phyloP scores from a whole-genome alignment of 2,888 invertebrate genomes.

The Elmis aenea region DNA sequence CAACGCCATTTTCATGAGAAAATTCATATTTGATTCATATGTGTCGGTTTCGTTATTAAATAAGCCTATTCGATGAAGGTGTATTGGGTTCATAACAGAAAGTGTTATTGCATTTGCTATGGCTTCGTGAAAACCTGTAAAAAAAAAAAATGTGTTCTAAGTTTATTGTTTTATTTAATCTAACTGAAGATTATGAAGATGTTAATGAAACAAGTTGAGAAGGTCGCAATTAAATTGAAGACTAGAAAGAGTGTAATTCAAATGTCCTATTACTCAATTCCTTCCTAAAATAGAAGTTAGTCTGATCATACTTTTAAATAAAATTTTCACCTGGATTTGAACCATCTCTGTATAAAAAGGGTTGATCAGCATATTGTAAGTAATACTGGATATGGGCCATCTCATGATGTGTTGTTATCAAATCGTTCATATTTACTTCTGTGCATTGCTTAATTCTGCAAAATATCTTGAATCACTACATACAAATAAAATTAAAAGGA shows the following conservation, averaged over 20 bases:
- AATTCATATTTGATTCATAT: constrained; percentile 71
- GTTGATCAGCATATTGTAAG: constrained; percentile 70
- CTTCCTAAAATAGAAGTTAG: too few relatives aligned
- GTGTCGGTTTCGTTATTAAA: constrained; percentile 60
- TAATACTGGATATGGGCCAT: constrained; percentile 82
- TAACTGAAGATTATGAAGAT: too few relatives aligned
- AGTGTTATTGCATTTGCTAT: constrained; percentile 74
- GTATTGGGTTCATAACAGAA: constrained; percentile 71
- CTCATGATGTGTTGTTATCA: constrained; percentile 75
- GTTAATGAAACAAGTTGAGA: too few relatives aligned
- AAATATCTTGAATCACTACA: not conserved
- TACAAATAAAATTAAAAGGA: not conserved
- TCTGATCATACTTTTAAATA: too few relatives aligned
- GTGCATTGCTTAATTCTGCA: constrained; percentile 78
- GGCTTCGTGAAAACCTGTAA: constrained; percentile 78
- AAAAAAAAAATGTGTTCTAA: too few relatives aligned
- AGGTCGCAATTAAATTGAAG: too few relatives aligned
- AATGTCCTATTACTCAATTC: too few relatives aligned
- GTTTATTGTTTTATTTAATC: too few relatives aligned
- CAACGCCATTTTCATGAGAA: constrained; percentile 71
- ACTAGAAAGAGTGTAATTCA: too few relatives aligned
- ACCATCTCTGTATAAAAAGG: constrained; percentile 71
- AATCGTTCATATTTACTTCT: constrained; percentile 69
- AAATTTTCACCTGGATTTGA: constrained; percentile 67
- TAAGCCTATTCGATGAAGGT: constrained; percentile 69